Evolutionary conservation across 2,888 invertebrate genomes (phyloP), one percentile per base, ranked within the genome.

Genomic region (Macroteleia sp.): DNA sequence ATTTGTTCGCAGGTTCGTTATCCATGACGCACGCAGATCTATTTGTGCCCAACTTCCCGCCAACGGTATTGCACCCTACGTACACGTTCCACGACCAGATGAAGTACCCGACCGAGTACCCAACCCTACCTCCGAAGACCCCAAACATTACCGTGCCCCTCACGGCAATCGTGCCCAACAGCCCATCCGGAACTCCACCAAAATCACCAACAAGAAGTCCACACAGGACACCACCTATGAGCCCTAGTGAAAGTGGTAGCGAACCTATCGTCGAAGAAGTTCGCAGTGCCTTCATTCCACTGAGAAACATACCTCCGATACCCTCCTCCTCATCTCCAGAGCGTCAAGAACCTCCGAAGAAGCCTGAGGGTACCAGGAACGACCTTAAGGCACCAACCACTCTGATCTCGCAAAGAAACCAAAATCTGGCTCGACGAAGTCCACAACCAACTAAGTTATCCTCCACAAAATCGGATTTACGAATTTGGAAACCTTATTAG

Each of bases 401-500:
- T 0, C 71, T 88, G 0, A 88, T 90, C 59, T 87, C 86, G 1
- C 87, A 89, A 3, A 85, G 83, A 28, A 54, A 30, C 10, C 30
- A 30, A 30, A 30, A 10, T 10, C 30, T 9, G 2, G 25, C 36
- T 10, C 86, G 87, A 52, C 82, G 85, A 39, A 88, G 85, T 56
- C 85, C 90, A 0, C 81, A 87, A 54, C 87, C 90, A 0, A 91
- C 89, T 2, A 91, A 90, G 56, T 75, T 90, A 57, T 81, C 87
- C 0, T 78, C 87, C 8, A 66, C 88, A 9, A 83, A 86, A 3
- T 80, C 87, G 2, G 74, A 85, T 2, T 87, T 90, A 74, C 85
- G 89, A 2, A 89, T 91, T 1, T 91, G 91, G 91, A 90, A 90
- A 83, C 91, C 91, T 1, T 91, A 91, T 71, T 91, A 87, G 83